phyloP scores from a whole-genome alignment of 2,888 invertebrate genomes.

The Iphiclides podalirius region DNA sequence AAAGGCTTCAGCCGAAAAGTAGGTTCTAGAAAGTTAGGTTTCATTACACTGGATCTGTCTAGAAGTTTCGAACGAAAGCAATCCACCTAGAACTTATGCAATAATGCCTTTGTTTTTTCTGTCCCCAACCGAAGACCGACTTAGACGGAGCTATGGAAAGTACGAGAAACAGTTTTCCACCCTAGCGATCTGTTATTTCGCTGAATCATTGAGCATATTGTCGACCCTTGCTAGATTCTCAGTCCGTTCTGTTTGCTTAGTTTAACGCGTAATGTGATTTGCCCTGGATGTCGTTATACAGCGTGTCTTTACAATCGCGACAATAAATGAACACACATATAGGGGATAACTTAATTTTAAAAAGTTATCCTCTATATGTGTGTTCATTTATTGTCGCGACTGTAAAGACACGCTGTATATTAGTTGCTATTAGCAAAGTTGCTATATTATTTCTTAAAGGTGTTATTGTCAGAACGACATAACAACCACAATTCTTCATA shows the following conservation, averaged over 20 bases:
- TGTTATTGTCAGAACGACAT: too few relatives aligned
- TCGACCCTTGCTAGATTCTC: background rate
- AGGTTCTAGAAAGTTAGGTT: background rate
- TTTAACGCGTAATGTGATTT: background rate
- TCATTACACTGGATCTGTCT: background rate
- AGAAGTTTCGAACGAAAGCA: background rate
- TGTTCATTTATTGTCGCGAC: too few relatives aligned
- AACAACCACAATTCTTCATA: too few relatives aligned
- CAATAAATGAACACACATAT: too few relatives aligned
- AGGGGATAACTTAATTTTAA: too few relatives aligned
- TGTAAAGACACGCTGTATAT: too few relatives aligned
- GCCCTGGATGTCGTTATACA: too few relatives aligned
- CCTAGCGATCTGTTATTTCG: background rate
- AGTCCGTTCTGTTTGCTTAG: background rate
- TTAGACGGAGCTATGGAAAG: background rate
- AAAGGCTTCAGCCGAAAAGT: too few relatives aligned
- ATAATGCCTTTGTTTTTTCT: conserved; percentile 1
- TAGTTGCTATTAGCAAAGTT: too few relatives aligned
- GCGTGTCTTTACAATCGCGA: too few relatives aligned
- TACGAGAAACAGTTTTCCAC: conserved; percentile 3
- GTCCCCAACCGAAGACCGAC: background rate
- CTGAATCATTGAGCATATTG: conserved; percentile 11
- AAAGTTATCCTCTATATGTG: too few relatives aligned
- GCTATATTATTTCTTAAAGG: too few relatives aligned
- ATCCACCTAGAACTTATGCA: conserved; percentile 1